A percentile compares a stretch with the other conserved stretches of the same genome.
Evolutionary conservation across 2,888 invertebrate genomes (phyloP).

Genomic region (Pyrochroa serraticornis): DNA sequence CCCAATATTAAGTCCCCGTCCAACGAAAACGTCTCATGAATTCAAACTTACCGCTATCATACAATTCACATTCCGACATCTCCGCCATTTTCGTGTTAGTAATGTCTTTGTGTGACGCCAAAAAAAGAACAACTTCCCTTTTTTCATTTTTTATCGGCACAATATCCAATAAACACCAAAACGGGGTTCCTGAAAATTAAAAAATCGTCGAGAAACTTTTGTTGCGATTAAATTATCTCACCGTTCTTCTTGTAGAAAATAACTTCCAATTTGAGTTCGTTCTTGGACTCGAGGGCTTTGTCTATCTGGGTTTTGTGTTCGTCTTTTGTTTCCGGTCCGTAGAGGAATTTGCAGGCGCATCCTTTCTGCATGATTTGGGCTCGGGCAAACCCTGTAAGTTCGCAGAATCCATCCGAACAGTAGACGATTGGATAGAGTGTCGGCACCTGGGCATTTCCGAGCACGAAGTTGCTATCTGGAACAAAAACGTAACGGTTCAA

Average conservation of each 20-base stretch:
- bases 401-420: conserved; percentile 95
- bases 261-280: conserved; percentile 91
- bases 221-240: conserved; percentile 58
- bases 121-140: conserved; percentile 92
- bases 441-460: conserved; percentile 93
- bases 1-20: too few relatives aligned
- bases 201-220: neutral
- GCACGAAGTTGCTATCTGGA: conserved; percentile 94
- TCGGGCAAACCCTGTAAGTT: conserved; percentile 90
- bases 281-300: conserved; percentile 85
- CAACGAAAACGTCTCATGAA: neutral
- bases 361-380: conserved; percentile 97
- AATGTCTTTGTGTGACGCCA: conserved; percentile 96
- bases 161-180: conserved; percentile 96
- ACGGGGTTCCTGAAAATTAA: conserved; percentile 77
- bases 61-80: conserved; percentile 82
- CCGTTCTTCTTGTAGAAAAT: conserved; percentile 95
- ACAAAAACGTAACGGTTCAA: conserved; percentile 34
- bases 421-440: conserved; percentile 90
- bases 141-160: conserved; percentile 99
- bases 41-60: conserved; percentile 80
- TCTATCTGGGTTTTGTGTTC: conserved; percentile 90
- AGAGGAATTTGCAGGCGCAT: conserved; percentile 93
- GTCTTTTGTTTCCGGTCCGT: conserved; percentile 88
- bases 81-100: conserved; percentile 90